Evolutionary conservation across 1,140 invertebrate genomes (phyloP), one percentile per base, ranked within the genome.

Genomic region (Triops longicaudatus): DNA sequence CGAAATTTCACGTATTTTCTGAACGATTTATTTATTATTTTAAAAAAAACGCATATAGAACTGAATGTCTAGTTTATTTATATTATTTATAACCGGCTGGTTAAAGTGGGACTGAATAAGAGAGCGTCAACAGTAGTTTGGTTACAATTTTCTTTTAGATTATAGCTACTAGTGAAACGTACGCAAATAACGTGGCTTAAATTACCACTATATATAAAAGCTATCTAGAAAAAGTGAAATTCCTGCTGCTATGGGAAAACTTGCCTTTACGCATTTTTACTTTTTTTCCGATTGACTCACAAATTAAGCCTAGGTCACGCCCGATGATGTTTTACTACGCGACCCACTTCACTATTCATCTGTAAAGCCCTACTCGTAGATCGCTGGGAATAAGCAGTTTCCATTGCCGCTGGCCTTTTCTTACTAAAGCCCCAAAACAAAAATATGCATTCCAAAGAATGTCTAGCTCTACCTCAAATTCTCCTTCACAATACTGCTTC

Each of bases 391-490:
- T 63, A 63, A 9, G 17, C 50, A 17, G 14, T 63, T 63, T 4
- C 50, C 22, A 9, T 63, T 6, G 50, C 50, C 50, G 10, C 50
- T 63, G 50, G 50, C 50, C 22, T 17, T 22, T n/a, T 37, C 31
- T 37, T 37, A 37, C 50, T 63, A 63, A 22, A 22, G 22, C 7
- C 1, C 50, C 50, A 63, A 63, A 14, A 63, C 50, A 63, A 63
- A 63, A 63, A 63, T 63, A 63, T 63, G 50, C n/a, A 63, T 17
- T 63, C 22, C 17, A 63, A 63, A 63, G 50, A 63, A 63, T 63
- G 50, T 22, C 50, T 63, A 37, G 31, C 31, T 37, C 31, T 37
- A 37, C 31, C 31, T 37, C 31, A 37, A 37, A 37, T 37, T 37
- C 31, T 7, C 7, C 31, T 37, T 7, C 31, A 37, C 31, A 37